These are phyloP conservation scores for Eristalis arbustorum DNA, from an alignment of 2,888 invertebrate genomes.

Conservation along the genomic window DNA sequence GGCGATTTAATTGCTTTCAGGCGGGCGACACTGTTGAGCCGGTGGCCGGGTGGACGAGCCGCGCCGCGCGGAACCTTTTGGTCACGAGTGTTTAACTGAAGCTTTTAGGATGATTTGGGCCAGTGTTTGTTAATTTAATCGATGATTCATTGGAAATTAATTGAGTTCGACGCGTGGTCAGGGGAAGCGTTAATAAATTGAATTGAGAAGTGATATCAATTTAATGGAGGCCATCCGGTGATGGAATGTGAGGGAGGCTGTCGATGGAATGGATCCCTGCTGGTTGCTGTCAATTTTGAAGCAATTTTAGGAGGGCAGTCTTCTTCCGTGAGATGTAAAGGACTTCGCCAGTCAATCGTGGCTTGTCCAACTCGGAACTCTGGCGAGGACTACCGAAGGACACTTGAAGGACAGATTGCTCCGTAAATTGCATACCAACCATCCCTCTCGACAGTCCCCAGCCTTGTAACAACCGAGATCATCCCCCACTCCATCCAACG, in stretches of 20 bases:
- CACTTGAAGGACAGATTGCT: neutral
- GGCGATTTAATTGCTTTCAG: conserved; percentile 27
- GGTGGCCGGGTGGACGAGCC: neutral
- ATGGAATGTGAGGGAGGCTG: neutral
- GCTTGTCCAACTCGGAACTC: no score
- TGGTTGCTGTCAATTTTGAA: no score
- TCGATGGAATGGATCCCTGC: neutral
- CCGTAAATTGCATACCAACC: neutral
- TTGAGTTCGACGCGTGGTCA: neutral
- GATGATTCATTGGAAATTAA: neutral
- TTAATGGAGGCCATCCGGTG: neutral
- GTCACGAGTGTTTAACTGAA: neutral
- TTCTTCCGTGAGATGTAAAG: no score
- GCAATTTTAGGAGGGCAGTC: no score
- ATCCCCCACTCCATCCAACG: neutral
- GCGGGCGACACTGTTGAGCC: neutral
- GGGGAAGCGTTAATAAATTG: neutral
- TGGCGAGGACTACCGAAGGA: no score
- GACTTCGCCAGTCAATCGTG: no score
- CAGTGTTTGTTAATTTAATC: neutral
- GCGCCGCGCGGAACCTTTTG: neutral
- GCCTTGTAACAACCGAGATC: no score
- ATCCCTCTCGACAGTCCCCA: neutral
- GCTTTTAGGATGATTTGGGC: neutral
- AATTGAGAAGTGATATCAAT: neutral